Percentiles rank a stretch among this genome's conserved stretches.
phyloP scores from a whole-genome alignment of 2,797 vertebrate species.

The Acrossocheilus wenchowensis region DNA sequence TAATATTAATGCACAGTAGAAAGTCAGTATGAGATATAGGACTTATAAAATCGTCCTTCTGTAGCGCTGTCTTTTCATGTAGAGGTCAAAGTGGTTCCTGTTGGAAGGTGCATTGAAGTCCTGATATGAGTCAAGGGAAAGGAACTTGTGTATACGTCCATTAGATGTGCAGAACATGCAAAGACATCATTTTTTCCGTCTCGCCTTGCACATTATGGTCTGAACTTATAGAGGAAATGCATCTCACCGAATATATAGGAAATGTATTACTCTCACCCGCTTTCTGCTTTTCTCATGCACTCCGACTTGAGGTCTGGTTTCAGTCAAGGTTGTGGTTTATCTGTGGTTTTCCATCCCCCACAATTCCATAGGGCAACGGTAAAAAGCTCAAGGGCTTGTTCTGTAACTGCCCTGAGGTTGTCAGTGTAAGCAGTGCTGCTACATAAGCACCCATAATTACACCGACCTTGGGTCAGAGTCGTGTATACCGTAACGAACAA shows the following conservation, averaged over 20 bases:
- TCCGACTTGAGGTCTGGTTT: background rate
- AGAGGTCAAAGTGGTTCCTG: background rate
- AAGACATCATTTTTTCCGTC: background rate
- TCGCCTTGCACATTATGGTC: background rate
- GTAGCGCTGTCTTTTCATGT: background rate
- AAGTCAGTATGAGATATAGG: background rate
- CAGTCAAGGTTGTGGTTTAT: slow-evolving; percentile 32
- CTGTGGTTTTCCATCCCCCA: slow-evolving; percentile 5
- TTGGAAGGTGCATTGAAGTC: background rate
- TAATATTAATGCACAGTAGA: background rate
- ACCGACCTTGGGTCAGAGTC: slow-evolving; percentile 3
- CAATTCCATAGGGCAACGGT: slow-evolving; percentile 4
- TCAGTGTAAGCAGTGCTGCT: slow-evolving; percentile 31
- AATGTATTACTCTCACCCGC: background rate
- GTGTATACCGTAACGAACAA: slow-evolving; percentile 7
- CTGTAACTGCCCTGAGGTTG: slow-evolving; percentile 30
- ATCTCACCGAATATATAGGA: background rate
- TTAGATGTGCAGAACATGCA: background rate
- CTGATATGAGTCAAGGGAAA: slow-evolving; percentile 9
- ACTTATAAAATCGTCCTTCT: background rate
- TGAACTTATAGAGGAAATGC: background rate
- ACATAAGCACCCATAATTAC: slow-evolving; percentile 24
- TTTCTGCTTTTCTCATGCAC: slow-evolving; percentile 7
- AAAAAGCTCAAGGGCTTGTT: slow-evolving; percentile 17
- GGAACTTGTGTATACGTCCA: background rate